Percentiles rank a stretch among this genome's conserved stretches.
Conservation (phyloP, 1,140 invertebrate genomes). For the Nasonia giraulti region DNA sequence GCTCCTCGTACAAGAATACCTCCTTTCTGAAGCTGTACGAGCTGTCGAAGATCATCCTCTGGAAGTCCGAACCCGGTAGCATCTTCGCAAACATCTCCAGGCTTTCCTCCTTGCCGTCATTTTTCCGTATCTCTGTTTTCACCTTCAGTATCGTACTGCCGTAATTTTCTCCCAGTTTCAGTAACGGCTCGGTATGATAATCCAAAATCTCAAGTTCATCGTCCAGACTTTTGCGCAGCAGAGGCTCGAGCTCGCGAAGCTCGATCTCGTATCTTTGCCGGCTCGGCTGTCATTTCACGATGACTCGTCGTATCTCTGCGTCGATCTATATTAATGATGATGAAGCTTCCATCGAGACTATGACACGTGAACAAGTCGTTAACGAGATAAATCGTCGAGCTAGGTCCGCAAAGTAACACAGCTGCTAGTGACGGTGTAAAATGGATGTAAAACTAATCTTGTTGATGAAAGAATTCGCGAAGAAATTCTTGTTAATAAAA, state of each 20-base stretch:
- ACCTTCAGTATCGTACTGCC: constrained; percentile 76
- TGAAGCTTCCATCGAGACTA: too few relatives aligned
- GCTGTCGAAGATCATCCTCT: constrained; percentile 66
- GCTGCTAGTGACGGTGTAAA: too few relatives aligned
- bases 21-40: constrained; percentile 70
- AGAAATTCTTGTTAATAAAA: too few relatives aligned
- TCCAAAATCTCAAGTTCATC: constrained; percentile 55
- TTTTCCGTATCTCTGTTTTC: constrained; percentile 56
- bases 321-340: too few relatives aligned
- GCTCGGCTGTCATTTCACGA: neutral
- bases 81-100: constrained; percentile 71
- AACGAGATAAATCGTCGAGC: too few relatives aligned
- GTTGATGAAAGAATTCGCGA: too few relatives aligned
- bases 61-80: constrained; percentile 61
- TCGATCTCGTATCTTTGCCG: constrained; percentile 52
- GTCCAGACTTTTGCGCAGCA: constrained; percentile 57
- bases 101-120: constrained; percentile 52
- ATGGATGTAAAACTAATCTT: too few relatives aligned
- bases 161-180: constrained; percentile 77
- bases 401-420: too few relatives aligned
- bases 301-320: too few relatives aligned
- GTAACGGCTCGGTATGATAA: constrained; percentile 51
- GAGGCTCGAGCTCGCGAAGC: constrained; percentile 58
- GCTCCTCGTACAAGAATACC: constrained; percentile 63
- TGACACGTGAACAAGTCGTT: too few relatives aligned